Conservation (phyloP, 1,140 invertebrate species). For the Bradynema listronoti region DNA sequence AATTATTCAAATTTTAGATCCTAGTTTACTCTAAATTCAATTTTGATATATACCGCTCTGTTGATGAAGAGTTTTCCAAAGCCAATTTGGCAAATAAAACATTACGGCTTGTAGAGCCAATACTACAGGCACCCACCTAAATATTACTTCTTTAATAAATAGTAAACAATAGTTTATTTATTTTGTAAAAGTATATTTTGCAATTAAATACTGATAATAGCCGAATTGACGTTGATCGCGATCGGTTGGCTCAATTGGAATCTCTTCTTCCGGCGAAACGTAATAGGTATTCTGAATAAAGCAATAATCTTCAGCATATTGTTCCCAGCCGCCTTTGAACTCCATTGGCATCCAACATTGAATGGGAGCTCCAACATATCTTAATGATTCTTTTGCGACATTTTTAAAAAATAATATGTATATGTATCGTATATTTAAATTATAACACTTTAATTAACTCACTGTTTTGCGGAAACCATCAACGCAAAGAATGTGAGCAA, state of each 20-base stretch:
- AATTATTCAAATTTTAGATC: no score
- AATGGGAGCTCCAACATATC: constrained; percentile 49
- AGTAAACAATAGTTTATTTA: background rate
- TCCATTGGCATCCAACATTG: constrained; percentile 58
- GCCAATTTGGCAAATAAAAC: constrained; percentile 62
- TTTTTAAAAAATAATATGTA: background rate
- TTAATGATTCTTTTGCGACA: constrained; percentile 12
- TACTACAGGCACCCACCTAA: constrained; percentile 59
- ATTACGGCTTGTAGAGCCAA: constrained; percentile 61
- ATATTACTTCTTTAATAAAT: no score
- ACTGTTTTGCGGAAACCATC: constrained; percentile 57
- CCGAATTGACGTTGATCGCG: constrained; percentile 50
- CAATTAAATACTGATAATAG: constrained; percentile 53
- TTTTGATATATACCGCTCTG: constrained; percentile 60
- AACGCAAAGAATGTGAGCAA: constrained; percentile 53
- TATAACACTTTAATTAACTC: constrained; percentile 30
- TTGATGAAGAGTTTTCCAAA: constrained; percentile 62
- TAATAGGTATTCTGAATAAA: constrained; percentile 58
- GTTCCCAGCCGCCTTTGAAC: constrained; percentile 57
- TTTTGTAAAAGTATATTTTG: no score
- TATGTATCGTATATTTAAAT: constrained; percentile 1
- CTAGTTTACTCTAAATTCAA: no score
- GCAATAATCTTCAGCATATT: constrained; percentile 52
- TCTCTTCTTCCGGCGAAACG: constrained; percentile 49
- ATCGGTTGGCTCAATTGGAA: constrained; percentile 46